Evolutionary conservation across 2,888 invertebrate genomes (phyloP).

Genomic region (Catocala nupta): DNA sequence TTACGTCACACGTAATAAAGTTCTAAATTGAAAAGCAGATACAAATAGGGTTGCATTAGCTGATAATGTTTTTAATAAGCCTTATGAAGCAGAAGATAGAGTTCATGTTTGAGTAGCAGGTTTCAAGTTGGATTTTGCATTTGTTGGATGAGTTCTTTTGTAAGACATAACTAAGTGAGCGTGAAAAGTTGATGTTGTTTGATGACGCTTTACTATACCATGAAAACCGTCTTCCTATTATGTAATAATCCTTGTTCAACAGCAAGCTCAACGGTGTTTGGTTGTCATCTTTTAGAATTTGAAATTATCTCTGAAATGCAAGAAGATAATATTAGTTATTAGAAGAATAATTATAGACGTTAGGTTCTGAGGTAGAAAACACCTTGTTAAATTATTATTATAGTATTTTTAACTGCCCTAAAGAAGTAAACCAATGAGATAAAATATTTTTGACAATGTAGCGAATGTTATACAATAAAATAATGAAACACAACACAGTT

Average conservation of each 20-base stretch:
- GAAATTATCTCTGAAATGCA: no score
- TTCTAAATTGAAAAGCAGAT: conserved; percentile 15
- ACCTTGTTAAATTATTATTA: no score
- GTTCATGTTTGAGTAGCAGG: conserved; percentile 9
- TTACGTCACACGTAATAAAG: conserved; percentile 9
- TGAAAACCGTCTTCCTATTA: background rate
- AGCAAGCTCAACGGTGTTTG: background rate
- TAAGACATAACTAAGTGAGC: conserved; percentile 1
- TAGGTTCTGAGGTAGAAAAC: no score
- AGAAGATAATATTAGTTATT: no score
- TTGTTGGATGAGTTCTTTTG: conserved; percentile 1
- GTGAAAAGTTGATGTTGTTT: conserved; percentile 3
- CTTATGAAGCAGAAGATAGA: conserved; percentile 1
- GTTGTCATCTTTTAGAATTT: background rate
- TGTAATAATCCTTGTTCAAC: background rate
- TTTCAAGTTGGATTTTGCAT: background rate
- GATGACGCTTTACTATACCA: background rate
- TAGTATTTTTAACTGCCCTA: no score
- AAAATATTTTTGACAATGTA: no score
- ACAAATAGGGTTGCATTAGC: background rate
- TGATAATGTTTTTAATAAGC: background rate
- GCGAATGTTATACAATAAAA: no score
- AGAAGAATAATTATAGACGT: no score
- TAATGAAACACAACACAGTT: no score
- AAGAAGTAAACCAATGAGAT: no score